Evolutionary conservation across 2,888 invertebrate species (phyloP).

Genomic region (Branchellion lobata): DNA sequence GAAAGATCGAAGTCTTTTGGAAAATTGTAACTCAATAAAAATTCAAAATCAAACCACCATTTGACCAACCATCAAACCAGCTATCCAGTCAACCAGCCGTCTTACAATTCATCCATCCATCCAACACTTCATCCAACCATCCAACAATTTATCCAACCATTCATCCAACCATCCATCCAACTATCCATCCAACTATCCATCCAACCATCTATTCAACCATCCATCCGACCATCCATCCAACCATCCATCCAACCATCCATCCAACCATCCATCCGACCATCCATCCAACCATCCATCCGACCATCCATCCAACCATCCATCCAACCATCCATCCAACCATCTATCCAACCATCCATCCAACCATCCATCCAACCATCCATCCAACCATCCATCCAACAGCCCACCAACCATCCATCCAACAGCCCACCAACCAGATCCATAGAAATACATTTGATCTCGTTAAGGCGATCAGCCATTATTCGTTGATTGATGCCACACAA

Average conservation of each 20-base stretch:
- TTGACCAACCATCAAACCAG: no score
- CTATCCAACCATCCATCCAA: neutral
- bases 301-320: slow-evolving; percentile 15
- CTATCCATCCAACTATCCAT: no score
- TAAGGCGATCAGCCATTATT: slow-evolving; percentile 79
- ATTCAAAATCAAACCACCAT: no score
- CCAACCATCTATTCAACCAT: neutral
- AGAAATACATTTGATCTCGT: neutral
- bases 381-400: neutral
- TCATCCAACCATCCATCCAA: neutral
- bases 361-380: slow-evolving; percentile 20
- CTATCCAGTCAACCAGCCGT: no score
- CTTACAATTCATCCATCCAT: no score
- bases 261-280: slow-evolving; percentile 3
- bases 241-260: neutral
- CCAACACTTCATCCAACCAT: neutral
- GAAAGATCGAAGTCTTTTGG: no score
- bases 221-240: neutral
- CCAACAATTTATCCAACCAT: neutral
- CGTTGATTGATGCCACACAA: slow-evolving; percentile 98
- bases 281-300: neutral
- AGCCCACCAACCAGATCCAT: neutral
- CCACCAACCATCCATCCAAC: neutral
- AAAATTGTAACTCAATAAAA: no score
- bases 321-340: slow-evolving; percentile 5